phyloP scores from a whole-genome alignment of 2,888 invertebrate genomes.

The Cerastoderma edule region DNA sequence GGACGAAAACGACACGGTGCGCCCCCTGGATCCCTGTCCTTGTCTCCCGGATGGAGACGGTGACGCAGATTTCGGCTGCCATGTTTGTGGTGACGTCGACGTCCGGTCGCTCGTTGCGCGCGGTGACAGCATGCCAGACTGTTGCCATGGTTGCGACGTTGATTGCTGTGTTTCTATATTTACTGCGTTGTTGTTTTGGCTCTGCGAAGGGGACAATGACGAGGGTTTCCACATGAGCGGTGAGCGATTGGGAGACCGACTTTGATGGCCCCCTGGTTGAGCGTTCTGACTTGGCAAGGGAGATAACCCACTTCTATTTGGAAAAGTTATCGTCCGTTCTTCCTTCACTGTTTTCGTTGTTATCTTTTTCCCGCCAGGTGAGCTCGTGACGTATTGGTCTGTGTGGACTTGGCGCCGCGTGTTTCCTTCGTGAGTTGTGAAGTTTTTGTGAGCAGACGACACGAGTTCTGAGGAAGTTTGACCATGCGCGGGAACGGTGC shows the following conservation, averaged over 20 bases:
- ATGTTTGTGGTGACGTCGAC: conserved; percentile 31
- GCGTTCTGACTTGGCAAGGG: conserved; percentile 55
- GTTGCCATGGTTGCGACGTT: neutral
- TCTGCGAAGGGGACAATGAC: conserved; percentile 21
- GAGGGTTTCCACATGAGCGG: conserved; percentile 50
- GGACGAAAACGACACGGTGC: neutral
- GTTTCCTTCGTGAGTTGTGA: conserved; percentile 40
- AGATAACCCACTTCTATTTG: conserved; percentile 34
- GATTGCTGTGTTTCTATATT: neutral
- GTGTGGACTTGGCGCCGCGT: conserved; percentile 44
- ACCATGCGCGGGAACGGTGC: conserved; percentile 40
- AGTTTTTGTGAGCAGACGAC: conserved; percentile 43
- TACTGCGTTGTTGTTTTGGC: conserved; percentile 10
- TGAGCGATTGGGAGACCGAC: conserved; percentile 41
- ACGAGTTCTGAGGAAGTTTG: conserved; percentile 27
- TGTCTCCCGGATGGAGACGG: conserved; percentile 22
- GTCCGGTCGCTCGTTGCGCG: conserved; percentile 7
- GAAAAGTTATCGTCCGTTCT: conserved; percentile 33
- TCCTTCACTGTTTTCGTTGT: conserved; percentile 59
- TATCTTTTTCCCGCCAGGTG: conserved; percentile 44
- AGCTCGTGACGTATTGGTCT: conserved; percentile 42
- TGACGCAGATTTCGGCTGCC: conserved; percentile 37
- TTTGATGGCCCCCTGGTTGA: conserved; percentile 33
- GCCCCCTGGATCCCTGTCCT: conserved; percentile 8
- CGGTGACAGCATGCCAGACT: conserved; percentile 12